Evolutionary conservation across 2,888 invertebrate species (phyloP), one percentile per base, ranked within the genome.

Genomic region (Cecidostiba fungosa): DNA sequence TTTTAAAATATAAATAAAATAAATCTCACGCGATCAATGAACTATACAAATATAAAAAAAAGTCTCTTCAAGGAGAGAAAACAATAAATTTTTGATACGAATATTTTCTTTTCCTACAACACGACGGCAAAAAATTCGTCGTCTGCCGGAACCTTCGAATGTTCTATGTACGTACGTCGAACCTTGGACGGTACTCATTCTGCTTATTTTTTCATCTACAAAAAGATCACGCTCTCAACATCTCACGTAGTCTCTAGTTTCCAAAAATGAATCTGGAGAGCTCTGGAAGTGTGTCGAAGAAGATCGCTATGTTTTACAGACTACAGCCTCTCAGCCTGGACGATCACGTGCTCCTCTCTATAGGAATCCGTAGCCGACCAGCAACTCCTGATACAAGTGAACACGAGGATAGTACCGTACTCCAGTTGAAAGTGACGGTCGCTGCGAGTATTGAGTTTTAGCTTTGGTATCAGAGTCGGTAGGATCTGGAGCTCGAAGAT

Each of bases 361-460:
- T 95, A 94, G 66, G 94, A 94, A 89, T 96, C 96, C 4, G 95
- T 95, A 0, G 95, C 94, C 81, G 95, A 95, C 98, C 98, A 98
- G 93, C 98, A 98, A 91, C 97, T 98, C 90, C 95, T 95, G 62
- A 95, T 94, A 92, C 98, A 98, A 1, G 98, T 97, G 92, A 96
- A 98, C 23, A 98, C 94, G 19, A 98, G 94, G 3, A 98, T 96
- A n/a, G 97, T 98, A 12, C 98, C 97, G 92, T 97, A 98, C 93
- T 98, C 98, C 14, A 95, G 93, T 73, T 93, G 91, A 19, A 94
- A 94, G 29, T 94, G 93, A 3, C 93, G 90, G 86, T 95, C 95
- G 50, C 93, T 94, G 16, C 94, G 94, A 26, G 94, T 93, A 84
- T 89, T 89, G 76, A 97, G 93, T 79, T 94, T 94, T 54, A 98